Percentiles rank a stretch among this genome's conserved stretches.
Conservation (phyloP, 2,113 vertebrate species). For the Piaya cayana region DNA sequence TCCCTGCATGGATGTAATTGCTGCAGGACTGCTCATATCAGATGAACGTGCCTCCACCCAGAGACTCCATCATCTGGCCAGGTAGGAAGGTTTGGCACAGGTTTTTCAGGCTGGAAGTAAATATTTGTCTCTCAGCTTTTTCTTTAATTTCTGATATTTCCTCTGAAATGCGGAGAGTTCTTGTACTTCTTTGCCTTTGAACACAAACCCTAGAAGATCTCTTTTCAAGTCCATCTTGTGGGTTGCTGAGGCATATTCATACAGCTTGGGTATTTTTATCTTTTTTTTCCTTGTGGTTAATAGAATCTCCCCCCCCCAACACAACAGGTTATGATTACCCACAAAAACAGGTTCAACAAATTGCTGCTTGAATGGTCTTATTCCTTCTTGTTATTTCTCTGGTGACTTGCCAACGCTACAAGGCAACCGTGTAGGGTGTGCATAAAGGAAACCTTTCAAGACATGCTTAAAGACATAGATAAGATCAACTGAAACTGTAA, state of each 20-base stretch:
- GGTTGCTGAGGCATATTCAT: neutral
- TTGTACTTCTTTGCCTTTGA: neutral
- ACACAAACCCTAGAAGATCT: neutral
- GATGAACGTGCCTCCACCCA: neutral
- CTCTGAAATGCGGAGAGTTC: neutral
- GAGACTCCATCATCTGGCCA: neutral
- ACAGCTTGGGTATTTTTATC: neutral
- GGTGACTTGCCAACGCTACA: neutral
- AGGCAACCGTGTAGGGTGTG: neutral
- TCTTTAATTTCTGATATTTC: neutral
- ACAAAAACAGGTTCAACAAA: neutral
- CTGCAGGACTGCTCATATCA: neutral
- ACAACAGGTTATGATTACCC: neutral
- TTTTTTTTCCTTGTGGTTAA: neutral
- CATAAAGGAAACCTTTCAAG: neutral
- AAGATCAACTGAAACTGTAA: slow-evolving; percentile 36
- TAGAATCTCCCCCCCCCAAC: neutral
- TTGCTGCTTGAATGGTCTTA: neutral
- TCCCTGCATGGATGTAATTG: neutral
- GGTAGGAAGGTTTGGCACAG: neutral
- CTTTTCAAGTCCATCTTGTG: neutral
- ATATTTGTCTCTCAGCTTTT: neutral
- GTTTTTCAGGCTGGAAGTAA: neutral
- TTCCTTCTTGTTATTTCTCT: neutral
- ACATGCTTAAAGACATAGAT: neutral